phyloP scores from a whole-genome alignment of 2,888 invertebrate species.

The Arge pagana region DNA sequence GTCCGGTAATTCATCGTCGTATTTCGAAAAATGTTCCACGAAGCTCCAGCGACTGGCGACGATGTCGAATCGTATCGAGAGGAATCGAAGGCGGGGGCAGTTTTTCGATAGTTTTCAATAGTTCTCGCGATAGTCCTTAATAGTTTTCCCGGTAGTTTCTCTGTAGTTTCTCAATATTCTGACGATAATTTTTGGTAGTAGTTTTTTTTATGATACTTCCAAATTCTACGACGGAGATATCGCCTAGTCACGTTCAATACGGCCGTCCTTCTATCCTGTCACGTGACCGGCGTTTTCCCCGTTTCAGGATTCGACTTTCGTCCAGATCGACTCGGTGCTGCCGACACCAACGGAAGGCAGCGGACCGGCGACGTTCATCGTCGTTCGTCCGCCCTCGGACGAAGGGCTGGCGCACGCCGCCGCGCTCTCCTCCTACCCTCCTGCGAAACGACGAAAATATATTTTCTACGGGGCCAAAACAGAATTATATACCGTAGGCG shows the following conservation, averaged over 20 bases:
- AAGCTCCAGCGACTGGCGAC: too few species aligned
- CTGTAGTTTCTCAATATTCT: too few species aligned
- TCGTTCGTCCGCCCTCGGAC: not conserved
- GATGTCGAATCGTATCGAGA: too few species aligned
- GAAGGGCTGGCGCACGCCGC: not conserved
- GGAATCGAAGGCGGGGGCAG: too few species aligned
- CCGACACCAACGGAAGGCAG: conserved; percentile 3
- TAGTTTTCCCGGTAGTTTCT: too few species aligned
- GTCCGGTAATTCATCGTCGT: too few species aligned
- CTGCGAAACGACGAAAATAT: conserved; percentile 36
- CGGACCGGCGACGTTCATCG: not conserved
- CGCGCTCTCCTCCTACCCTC: not conserved
- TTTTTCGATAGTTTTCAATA: too few species aligned
- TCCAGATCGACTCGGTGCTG: not conserved
- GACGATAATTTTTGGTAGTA: too few species aligned
- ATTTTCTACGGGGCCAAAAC: conserved; percentile 28
- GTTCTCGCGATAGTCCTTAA: too few species aligned
- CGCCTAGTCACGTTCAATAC: conserved; percentile 15
- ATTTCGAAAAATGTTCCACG: too few species aligned
- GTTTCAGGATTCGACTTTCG: conserved; percentile 10
- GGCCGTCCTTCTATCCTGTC: conserved; percentile 17
- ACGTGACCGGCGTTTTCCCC: conserved; percentile 11
- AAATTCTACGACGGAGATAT: conserved; percentile 7
- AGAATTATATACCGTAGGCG: conserved; percentile 19
- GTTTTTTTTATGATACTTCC: too few species aligned